These are phyloP conservation scores for Perithous albicinctus DNA, from an alignment of 2,888 invertebrate species.

Conservation along the genomic window DNA sequence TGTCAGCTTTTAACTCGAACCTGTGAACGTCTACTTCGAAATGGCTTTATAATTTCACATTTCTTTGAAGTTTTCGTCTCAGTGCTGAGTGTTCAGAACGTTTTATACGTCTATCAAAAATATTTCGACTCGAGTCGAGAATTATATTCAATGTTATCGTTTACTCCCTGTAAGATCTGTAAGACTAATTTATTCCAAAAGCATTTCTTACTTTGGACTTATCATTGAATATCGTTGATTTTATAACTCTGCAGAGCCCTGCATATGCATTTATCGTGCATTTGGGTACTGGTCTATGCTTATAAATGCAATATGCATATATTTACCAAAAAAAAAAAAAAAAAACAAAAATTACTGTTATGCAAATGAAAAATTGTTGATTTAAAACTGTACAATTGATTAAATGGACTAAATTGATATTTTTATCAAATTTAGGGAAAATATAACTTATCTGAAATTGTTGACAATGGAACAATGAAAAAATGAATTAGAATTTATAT, in stretches of 20 bases:
- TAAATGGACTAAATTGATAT: no score
- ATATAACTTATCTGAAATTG: no score
- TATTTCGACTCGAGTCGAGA: background rate
- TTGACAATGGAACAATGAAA: no score
- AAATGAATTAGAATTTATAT: no score
- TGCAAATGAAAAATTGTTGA: no score
- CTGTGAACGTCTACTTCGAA: constrained; percentile 17
- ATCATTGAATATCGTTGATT: background rate
- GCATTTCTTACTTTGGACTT: background rate
- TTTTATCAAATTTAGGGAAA: no score
- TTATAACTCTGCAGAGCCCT: background rate
- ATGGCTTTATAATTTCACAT: constrained; percentile 22
- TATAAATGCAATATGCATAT: background rate
- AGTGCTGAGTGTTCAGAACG: background rate
- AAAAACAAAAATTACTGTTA: no score
- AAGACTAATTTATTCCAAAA: background rate
- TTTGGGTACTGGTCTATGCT: background rate
- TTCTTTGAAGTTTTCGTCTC: constrained; percentile 1
- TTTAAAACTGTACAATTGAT: no score
- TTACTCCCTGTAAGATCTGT: no score
- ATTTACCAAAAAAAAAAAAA: no score
- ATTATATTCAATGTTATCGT: background rate
- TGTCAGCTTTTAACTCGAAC: background rate
- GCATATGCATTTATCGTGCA: background rate
- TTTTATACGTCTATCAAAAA: background rate